Base-by-base conservation (phyloP, 2,797 vertebrate species). In the Xenentodon cancila region DNA sequence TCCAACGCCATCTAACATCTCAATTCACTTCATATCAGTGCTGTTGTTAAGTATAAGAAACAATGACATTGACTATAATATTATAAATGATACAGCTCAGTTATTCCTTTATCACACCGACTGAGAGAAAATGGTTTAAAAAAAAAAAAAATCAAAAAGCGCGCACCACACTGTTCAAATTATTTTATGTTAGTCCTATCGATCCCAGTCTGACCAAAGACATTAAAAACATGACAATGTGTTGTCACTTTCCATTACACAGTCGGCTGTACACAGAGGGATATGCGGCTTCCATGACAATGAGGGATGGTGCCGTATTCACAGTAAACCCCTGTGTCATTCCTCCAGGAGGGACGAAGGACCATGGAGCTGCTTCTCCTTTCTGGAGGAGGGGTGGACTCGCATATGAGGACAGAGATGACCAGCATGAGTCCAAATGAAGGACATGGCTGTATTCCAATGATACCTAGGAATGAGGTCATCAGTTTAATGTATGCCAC, bases 191-290 rank as follows among this genome's bases (percentile, higher is more conserved):
- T 71, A 54, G 63, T 54, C 56, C 66, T 55, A 60, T 63, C 74
- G 71, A 59, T 59, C 52, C 61, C 59, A 16, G 80, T 78, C 69
- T 82, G 79, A 85, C 79, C 73, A 80, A 81, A 87, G 63, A 86
- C 73, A 81, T 88, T 86, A 84, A 84, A 84, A 73, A 79, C 69
- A 73, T 71, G 71, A 71, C 80, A 70, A 65, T 56, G 70, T 80
- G 68, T 79, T 91, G 89, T 90, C 89, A 90, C 76, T 91, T 87
- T 82, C 85, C 79, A 91, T 91, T 89, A 91, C 85, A 87, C 81
- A 86, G 82, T 62, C 68, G 75, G 74, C 65, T 75, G 74, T 87
- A 77, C 75, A 75, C 64, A 71, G 73, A 80, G 59, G 75, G 62
- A 76, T 3, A 58, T 22, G 62, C 75, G 43, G 69, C 77, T 55